phyloP scores from a whole-genome alignment of 2,888 invertebrate genomes.

The Dasysyrphus albostriatus region DNA sequence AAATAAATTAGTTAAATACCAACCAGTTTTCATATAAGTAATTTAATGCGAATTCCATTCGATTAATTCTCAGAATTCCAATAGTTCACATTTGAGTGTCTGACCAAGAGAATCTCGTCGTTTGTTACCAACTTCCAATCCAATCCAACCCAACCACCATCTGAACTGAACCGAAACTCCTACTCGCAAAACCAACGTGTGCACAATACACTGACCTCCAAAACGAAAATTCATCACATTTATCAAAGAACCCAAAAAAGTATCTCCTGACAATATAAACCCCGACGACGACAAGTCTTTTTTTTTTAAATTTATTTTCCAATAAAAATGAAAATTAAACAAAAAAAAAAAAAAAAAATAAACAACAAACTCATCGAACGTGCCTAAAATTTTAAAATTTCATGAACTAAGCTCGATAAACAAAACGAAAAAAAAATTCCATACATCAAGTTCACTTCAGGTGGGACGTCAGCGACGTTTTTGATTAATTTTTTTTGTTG shows the following conservation, averaged over 20 bases:
- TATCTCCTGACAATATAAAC: constrained; percentile 7
- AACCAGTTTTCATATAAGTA: constrained; percentile 29
- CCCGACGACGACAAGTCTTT: constrained; percentile 14
- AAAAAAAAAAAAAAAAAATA: constrained; percentile 23
- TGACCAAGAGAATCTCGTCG: constrained; percentile 29
- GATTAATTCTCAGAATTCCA: constrained; percentile 49
- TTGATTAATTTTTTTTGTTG: constrained; percentile 3
- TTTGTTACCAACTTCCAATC: not conserved
- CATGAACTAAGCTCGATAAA: constrained; percentile 21
- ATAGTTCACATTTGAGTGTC: constrained; percentile 14
- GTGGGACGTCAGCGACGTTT: constrained; percentile 35
- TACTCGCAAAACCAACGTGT: constrained; percentile 1
- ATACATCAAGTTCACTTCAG: constrained; percentile 35
- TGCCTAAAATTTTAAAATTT: constrained; percentile 53
- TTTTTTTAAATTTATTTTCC: constrained; percentile 21
- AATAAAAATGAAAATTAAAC: not conserved
- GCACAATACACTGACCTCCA: constrained; percentile 60
- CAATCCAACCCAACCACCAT: not conserved
- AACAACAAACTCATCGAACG: constrained; percentile 36
- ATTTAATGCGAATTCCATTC: constrained; percentile 39
- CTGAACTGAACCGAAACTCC: not conserved
- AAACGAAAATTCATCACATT: constrained; percentile 36
- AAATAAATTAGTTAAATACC: constrained; percentile 27
- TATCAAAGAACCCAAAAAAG: constrained; percentile 35
- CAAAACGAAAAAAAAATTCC: not conserved